A percentile compares a stretch with the other conserved stretches of the same genome.
phyloP scores from a whole-genome alignment of 2,113 vertebrate species.

The Suricata suricatta region DNA sequence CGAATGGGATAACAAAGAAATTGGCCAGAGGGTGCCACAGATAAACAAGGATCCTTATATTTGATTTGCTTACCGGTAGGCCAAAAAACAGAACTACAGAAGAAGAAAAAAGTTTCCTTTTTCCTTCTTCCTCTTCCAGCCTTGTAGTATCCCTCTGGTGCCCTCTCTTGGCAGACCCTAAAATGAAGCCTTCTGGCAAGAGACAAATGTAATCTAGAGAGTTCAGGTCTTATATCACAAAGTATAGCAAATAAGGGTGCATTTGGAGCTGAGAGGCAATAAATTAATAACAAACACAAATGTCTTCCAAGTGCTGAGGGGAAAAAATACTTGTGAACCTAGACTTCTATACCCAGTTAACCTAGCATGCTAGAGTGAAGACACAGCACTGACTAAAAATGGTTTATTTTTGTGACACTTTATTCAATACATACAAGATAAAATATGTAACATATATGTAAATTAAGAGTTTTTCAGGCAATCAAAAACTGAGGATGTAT shows the following conservation, averaged over 20 bases:
- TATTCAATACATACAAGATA: background rate
- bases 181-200: background rate
- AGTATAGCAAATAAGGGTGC: background rate
- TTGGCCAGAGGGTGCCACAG: background rate
- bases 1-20: background rate
- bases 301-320: background rate
- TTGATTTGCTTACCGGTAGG: background rate
- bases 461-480: background rate
- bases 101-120: background rate
- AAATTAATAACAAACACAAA: background rate
- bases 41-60: background rate
- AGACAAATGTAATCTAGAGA: background rate
- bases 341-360: conserved; percentile 68
- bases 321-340: background rate
- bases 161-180: conserved; percentile 42
- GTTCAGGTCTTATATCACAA: background rate
- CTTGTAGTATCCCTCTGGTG: background rate
- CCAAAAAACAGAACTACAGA: background rate
- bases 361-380: conserved; percentile 35
- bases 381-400: background rate
- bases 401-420: background rate
- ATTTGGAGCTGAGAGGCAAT: background rate
- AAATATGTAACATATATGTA: background rate
- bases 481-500: background rate
- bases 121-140: background rate